A percentile compares a stretch with the other conserved stretches of the same genome.
These are phyloP conservation scores for Dicrurus megarhynchus DNA, from an alignment of 2,113 vertebrate species.

Conservation along the genomic window DNA sequence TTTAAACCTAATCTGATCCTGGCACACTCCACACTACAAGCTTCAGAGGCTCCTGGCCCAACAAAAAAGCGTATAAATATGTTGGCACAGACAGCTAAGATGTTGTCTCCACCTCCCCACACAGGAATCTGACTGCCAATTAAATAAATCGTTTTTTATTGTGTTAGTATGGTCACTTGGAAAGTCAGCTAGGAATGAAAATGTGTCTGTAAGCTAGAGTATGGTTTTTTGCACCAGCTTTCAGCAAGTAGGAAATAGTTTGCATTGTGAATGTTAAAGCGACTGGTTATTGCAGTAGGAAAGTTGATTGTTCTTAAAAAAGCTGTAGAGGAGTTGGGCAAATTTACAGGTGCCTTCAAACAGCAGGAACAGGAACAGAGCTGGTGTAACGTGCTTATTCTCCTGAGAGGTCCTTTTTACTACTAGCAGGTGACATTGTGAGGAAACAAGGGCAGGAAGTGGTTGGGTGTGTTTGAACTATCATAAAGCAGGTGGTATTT, in stretches of 20 bases:
- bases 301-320: background rate
- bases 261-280: background rate
- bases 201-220: background rate
- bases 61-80: background rate
- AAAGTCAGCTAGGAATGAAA: background rate
- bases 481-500: background rate
- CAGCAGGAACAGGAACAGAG: background rate
- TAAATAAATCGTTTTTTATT: background rate
- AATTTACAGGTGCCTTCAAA: background rate
- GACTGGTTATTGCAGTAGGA: fast-evolving
- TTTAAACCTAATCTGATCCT: constrained; percentile 14
- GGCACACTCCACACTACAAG: background rate
- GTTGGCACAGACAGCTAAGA: background rate
- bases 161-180: background rate
- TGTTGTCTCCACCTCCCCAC: background rate
- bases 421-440: background rate
- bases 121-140: background rate
- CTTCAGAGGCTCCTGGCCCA: constrained; percentile 11
- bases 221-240: background rate
- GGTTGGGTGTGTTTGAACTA: background rate
- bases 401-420: background rate
- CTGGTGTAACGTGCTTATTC: background rate
- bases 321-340: background rate
- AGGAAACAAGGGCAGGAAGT: background rate
- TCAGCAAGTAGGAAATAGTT: background rate